phyloP scores from a whole-genome alignment of 2,113 vertebrate species.

The Kryptolebias marmoratus region DNA sequence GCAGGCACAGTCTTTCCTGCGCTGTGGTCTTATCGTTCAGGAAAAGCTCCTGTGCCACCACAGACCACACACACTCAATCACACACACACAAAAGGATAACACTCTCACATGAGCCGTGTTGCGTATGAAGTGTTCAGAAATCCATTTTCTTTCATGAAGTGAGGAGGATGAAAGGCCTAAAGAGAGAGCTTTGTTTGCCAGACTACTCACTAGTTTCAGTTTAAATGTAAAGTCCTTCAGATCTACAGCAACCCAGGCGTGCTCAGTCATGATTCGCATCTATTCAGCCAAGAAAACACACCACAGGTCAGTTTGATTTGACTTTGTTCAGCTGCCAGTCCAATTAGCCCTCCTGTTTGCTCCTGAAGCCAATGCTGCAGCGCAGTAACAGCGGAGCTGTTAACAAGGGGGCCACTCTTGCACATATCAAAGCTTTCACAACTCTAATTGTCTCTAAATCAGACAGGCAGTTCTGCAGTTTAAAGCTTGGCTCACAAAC shows the following conservation, averaged over 20 bases:
- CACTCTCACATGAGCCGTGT: neutral
- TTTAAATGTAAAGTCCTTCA: neutral
- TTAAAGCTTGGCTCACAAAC: constrained; percentile 41
- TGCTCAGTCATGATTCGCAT: constrained; percentile 1
- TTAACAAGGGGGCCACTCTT: neutral
- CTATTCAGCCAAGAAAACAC: constrained; percentile 21
- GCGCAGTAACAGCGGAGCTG: constrained; percentile 28
- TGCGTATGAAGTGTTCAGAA: neutral
- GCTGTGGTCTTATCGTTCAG: constrained; percentile 53
- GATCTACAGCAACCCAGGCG: neutral
- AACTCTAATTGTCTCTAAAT: constrained; percentile 42
- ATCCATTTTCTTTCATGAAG: constrained; percentile 9
- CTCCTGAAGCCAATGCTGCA: constrained; percentile 23
- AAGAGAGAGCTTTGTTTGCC: neutral
- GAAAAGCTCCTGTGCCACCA: constrained; percentile 34
- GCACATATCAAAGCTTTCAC: constrained; percentile 44
- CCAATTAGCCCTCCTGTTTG: constrained; percentile 22
- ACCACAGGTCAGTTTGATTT: constrained; percentile 34
- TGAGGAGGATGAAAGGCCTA: neutral
- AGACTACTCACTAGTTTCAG: neutral
- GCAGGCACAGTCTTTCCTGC: constrained; percentile 45
- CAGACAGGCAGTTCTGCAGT: constrained; percentile 22
- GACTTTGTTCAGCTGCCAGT: constrained; percentile 26
- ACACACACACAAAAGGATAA: neutral
- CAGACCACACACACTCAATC: constrained; percentile 34